Base-by-base conservation (phyloP, 2,797 vertebrate genomes). In the Garrulus glandarius region DNA sequence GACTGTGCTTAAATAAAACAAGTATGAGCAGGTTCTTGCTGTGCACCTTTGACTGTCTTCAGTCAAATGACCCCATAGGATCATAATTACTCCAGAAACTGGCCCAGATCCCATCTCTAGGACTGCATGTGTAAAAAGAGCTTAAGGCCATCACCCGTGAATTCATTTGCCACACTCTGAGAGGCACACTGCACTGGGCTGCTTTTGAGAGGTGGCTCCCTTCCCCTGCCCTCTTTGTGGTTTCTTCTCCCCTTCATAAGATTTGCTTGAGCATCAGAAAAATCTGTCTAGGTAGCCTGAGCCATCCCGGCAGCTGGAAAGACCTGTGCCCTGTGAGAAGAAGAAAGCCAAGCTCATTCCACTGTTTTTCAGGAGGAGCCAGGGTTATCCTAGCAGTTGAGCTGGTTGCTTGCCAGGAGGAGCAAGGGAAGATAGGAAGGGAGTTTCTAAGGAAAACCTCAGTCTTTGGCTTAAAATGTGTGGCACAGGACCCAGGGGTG, bases 401-500 rank as follows among this genome's bases (percentile, higher is more conserved):
- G 46, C 30, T 41, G 18, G 30, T 43, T 39, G 36, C 47, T 90
- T 82, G 83, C 83, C 80, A 93, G 44, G 56, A 82, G 60, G 29
- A 84, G 27, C 27, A 60, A 47, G 37, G 37, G 65, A 85, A 88
- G 46, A 15, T 55, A 63, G 34, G 24, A 52, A 80, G 15, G 30
- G n/a, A 30, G 6, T 69, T 94, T 77, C 39, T 86, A 43, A 68
- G 47, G 84, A 84, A 95, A 85, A 84, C 11, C 9, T 93, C 34
- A 78, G 44, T 26, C 41, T 72, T 89, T n/a, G 30, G 26, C 79
- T 86, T 87, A 49, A 87, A 70, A 84, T 7, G 3, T 17, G 55
- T 64, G 53, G 56, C 8, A 11, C 32, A 47, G 43, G 64, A 70
- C 18, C 16, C 36, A 81, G 55, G 49, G 57, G 60, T 49, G 55